These are phyloP conservation scores for human (Homo sapiens) DNA, from an alignment of 2,113 vertebrate genomes.

Conservation along the genomic window GRCh38 chr4:132563001-132563500, in stretches of 20 bases:
- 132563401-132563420: background rate
- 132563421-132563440: fast-evolving
- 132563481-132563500: fast-evolving
- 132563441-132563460: fast-evolving
- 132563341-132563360: background rate
- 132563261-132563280: background rate
- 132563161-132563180: background rate
- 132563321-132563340: background rate
- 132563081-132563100: background rate
- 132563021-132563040: background rate
- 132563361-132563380: background rate
- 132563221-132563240: background rate
- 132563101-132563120: background rate
- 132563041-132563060: background rate
- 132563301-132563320: background rate
- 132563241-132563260: background rate
- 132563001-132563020: background rate
- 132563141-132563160: background rate
- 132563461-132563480: fast-evolving
- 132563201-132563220: background rate
- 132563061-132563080: background rate
- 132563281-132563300: background rate
- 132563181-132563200: background rate
- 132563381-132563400: background rate
- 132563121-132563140: background rate